phyloP scores from a whole-genome alignment of 2,888 invertebrate species.

The Eilema depressum region DNA sequence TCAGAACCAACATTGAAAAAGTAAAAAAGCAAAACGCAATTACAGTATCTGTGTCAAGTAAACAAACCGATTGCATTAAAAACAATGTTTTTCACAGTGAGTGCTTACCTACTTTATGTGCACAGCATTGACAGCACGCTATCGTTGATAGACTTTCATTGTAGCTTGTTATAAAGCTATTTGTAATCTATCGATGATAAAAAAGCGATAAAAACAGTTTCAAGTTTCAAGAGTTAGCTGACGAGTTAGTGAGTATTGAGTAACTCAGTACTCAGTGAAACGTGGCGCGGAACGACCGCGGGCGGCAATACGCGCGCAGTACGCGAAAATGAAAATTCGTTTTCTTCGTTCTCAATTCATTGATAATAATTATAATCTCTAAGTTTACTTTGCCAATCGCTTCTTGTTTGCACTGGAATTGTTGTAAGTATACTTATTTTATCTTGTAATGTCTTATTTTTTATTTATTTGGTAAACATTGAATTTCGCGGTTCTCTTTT shows the following conservation, averaged over 20 bases:
- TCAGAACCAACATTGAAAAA: slow-evolving; percentile 2
- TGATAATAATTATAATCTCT: slow-evolving; percentile 38
- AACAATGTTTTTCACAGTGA: slow-evolving; percentile 7
- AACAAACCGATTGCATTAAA: slow-evolving; percentile 12
- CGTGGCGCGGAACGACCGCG: slow-evolving; percentile 48
- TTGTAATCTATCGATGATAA: slow-evolving; percentile 48
- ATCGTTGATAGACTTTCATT: slow-evolving; percentile 46
- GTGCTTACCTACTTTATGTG: slow-evolving; percentile 8
- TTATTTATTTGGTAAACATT: slow-evolving; percentile 50
- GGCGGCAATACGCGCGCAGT: slow-evolving; percentile 24
- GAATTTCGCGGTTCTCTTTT: slow-evolving; percentile 37
- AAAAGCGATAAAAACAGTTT: slow-evolving; percentile 47
- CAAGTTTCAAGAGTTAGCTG: slow-evolving; percentile 38
- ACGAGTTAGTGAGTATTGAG: slow-evolving; percentile 22
- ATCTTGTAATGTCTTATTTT: slow-evolving; percentile 34
- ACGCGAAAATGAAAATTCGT: slow-evolving; percentile 25
- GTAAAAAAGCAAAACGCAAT: slow-evolving; percentile 10
- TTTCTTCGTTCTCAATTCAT: slow-evolving; percentile 31
- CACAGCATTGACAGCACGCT: slow-evolving; percentile 26
- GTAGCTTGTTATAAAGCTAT: slow-evolving; percentile 50
- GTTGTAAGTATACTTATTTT: slow-evolving; percentile 47
- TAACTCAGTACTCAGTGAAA: slow-evolving; percentile 42
- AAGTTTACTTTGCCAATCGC: slow-evolving; percentile 41
- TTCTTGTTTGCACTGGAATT: slow-evolving; percentile 29
- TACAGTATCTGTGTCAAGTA: slow-evolving; percentile 9